Percentiles rank a stretch among this genome's conserved stretches.
Conservation (phyloP, 2,797 vertebrate genomes). For the Peromyscus aztecus region DNA sequence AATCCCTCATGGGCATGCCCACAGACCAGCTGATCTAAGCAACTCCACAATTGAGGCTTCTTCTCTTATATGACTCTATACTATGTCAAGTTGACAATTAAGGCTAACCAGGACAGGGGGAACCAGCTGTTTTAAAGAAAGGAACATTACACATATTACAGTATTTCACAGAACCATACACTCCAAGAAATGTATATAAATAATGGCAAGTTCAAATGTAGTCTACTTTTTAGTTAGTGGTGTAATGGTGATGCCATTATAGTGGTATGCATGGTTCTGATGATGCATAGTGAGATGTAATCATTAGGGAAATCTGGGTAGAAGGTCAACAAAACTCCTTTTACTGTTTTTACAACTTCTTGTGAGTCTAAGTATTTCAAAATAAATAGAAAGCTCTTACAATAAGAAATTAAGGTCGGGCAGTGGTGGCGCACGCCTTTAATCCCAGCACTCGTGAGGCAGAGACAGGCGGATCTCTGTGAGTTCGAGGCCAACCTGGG, state of each 20-base stretch:
- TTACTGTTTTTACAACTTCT: conserved; percentile 22
- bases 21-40: not conserved
- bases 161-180: not conserved
- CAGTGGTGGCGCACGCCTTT: too few relatives aligned
- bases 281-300: not conserved
- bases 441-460: too few relatives aligned
- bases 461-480: too few relatives aligned
- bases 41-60: not conserved
- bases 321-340: not conserved
- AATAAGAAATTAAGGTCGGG: not conserved
- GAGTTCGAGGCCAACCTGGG: too few relatives aligned
- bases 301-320: not conserved
- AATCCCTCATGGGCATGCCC: not conserved
- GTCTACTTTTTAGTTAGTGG: not conserved
- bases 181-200: not conserved
- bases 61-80: not conserved
- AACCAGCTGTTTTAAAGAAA: not conserved
- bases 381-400: not conserved
- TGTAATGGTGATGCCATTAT: not conserved
- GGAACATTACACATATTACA: not conserved
- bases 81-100: not conserved
- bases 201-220: not conserved
- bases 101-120: not conserved
- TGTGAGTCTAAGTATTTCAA: conserved; percentile 11
- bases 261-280: not conserved